Base-by-base conservation (phyloP, 2,797 vertebrate genomes). In the Tadarida brasiliensis region DNA sequence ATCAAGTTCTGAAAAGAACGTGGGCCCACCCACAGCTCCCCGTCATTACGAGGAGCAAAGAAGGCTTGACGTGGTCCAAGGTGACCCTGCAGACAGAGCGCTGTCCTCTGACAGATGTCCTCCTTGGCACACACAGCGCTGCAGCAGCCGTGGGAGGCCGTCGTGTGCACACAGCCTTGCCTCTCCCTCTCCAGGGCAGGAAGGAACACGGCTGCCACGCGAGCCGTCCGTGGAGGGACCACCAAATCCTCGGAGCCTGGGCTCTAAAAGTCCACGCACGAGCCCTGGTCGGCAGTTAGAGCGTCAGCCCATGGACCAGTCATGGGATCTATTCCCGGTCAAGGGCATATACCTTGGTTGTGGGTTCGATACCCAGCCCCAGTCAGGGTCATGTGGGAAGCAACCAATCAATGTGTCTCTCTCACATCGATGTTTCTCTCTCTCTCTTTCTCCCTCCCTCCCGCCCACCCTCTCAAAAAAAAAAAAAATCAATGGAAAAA, bases 111-210 rank as follows among this genome's bases (percentile, higher is more conserved):
- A 26, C 14, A 49, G 20, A 5, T 3, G 3, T 2, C 17, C 16
- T 35, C 54, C 30, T 73, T 7, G 0, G 7, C 56, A 8, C 51
- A 39, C 9, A 28, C 4, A 19, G 54, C 80, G 26, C 61, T 0
- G 3, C 26, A 0, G 24, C 0, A 0, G 7, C 63, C 5, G 9
- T 3, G 0, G 0, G 54, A 33, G 14, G 30, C 54, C 70, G 24
- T 33, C 9, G 26, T 20, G 12, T 5, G 0, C 2, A 59, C 0
- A 11, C 67, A 76, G 28, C 16, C 73, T 73, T 86, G 30, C 19
- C 33, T 61, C 91, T 84, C 86, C 84, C 39, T 87, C 68, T 24
- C 59, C 54, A 33, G 2, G n/a, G 14, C 54, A 56, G 82, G 33
- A 95, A 82, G 85, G 93, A 0, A 0, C 19, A 91, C 1, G 54